These are phyloP conservation scores for Lepidurus couesii DNA, from an alignment of 1,140 invertebrate species.

Conservation along the genomic window DNA sequence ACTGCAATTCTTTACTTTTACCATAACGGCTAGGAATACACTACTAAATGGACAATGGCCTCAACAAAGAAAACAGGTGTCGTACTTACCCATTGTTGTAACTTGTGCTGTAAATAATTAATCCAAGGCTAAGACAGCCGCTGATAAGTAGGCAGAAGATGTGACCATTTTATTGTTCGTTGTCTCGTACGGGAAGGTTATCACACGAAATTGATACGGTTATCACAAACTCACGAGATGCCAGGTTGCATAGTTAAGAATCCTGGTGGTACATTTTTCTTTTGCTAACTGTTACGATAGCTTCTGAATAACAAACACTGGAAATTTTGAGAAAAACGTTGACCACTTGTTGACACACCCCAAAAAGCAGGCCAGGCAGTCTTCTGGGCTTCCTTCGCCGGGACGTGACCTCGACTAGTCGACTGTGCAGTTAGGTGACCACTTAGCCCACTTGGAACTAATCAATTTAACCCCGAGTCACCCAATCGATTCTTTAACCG, in stretches of 20 bases:
- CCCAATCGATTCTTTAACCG: not conserved
- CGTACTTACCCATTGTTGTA: conserved; percentile 10
- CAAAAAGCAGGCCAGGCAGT: conserved; percentile 12
- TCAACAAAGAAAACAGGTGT: not conserved
- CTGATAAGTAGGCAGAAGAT: not conserved
- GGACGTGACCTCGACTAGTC: conserved; percentile 16
- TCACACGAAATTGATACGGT: not conserved
- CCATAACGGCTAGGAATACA: not conserved
- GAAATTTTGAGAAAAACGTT: not conserved
- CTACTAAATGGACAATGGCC: too few relatives aligned
- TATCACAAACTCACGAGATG: not conserved
- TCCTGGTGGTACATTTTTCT: not conserved
- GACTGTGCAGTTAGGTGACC: not conserved
- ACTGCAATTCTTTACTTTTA: not conserved
- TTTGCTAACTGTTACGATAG: too few relatives aligned
- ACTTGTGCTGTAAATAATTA: not conserved
- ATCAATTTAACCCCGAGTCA: not conserved
- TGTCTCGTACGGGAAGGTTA: not conserved
- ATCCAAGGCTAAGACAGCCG: not conserved
- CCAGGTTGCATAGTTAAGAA: not conserved
- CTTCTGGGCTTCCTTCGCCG: not conserved
- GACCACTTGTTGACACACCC: conserved; percentile 13
- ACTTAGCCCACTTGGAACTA: not conserved
- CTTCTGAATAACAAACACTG: not conserved
- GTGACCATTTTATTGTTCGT: conserved; percentile 1